phyloP scores from a whole-genome alignment of 2,113 vertebrate species.

The Oreotrochilus melanogaster region DNA sequence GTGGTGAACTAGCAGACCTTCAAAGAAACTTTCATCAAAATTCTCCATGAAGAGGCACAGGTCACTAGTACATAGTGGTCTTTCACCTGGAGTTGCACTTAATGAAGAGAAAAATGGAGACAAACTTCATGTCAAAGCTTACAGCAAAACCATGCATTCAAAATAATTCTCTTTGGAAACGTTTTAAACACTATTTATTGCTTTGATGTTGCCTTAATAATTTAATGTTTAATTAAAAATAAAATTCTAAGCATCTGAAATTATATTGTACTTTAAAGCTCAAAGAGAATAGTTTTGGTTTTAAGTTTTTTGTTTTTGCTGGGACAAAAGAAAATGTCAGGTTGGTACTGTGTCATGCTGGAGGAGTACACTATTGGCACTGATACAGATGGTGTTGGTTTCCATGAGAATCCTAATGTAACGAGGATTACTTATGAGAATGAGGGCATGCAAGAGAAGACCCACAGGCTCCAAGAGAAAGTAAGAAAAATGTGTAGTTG shows the following conservation, averaged over 20 bases:
- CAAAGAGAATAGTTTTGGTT: neutral
- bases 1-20: neutral
- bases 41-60: neutral
- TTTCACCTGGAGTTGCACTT: neutral
- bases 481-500: neutral
- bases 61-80: neutral
- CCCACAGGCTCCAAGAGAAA: neutral
- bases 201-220: slow-evolving; percentile 62
- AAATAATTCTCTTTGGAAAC: slow-evolving; percentile 50
- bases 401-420: neutral
- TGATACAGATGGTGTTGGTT: neutral
- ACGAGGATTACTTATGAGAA: neutral
- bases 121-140: neutral
- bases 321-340: neutral
- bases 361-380: neutral
- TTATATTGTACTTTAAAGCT: slow-evolving; percentile 19
- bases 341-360: slow-evolving; percentile 28
- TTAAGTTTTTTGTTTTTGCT: neutral
- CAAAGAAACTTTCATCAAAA: neutral
- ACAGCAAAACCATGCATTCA: slow-evolving; percentile 11
- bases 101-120: neutral
- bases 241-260: slow-evolving; percentile 30
- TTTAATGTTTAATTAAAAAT: slow-evolving; percentile 66
- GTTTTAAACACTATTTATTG: slow-evolving; percentile 46
- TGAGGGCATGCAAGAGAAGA: neutral